Evolutionary conservation across 1,140 invertebrate species (phyloP), one percentile per base, ranked within the genome.

Genomic region (Cherax quadricarinatus): DNA sequence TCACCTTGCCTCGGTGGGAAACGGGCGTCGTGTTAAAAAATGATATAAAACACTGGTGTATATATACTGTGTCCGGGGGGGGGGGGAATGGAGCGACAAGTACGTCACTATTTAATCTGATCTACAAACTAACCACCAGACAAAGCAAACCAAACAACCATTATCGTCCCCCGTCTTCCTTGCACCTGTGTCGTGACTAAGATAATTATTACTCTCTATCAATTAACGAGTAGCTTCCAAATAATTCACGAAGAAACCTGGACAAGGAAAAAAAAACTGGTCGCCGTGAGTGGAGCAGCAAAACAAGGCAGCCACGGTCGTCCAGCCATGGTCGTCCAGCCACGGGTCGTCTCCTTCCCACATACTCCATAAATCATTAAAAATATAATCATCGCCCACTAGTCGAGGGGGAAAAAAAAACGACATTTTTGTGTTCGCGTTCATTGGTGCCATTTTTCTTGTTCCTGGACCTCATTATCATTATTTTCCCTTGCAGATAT

Each of bases 381-480:
- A 70, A 78, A 78, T 79, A 78, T 87, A 87, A 78, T 78, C 73
- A 87, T 87, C 73, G 73, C 66, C 85, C 70, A 30, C 12, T 78
- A 57, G 24, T 16, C n/a, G 53, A 41, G 30, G 24, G 49, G 30
- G 53, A 87, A 87, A 79, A 78, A 53, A 87, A 87, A 41, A 16
- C 24, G 24, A 70, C 41, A 85, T 41, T 85, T 85, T 85, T 85
- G 53, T 48, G n/a, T 18, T 85, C 24, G 83, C 83, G 83, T 85
- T 85, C 66, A 85, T 85, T 85, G 83, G 60, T 85, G 60, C 60
- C 60, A 48, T 85, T 85, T 85, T 85, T 85, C 83, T 48, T 85
- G 83, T 85, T 70, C 83, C 62, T 85, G 83, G 83, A 85, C 60
- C 83, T 85, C 83, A 85, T 85, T 85, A 85, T 85, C 66, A 85